A percentile compares a stretch with the other conserved stretches of the same genome.
These are phyloP conservation scores for Endotricha flammealis DNA, from an alignment of 2,888 invertebrate genomes.

Conservation along the genomic window DNA sequence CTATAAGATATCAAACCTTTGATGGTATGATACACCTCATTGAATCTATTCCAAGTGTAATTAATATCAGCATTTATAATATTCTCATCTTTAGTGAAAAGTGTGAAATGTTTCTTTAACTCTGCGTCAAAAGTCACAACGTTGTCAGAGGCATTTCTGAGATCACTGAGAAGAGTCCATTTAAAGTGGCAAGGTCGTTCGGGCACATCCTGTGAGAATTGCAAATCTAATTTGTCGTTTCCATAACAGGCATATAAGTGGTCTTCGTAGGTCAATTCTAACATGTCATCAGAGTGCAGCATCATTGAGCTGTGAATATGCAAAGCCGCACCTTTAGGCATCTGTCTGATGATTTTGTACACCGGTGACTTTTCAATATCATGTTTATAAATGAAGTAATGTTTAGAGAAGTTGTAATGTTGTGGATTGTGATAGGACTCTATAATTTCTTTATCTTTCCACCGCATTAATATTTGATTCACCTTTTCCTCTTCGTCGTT, in stretches of 20 bases:
- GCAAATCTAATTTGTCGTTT: slow-evolving; percentile 42
- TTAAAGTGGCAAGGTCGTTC: slow-evolving; percentile 44
- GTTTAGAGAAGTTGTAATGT: slow-evolving; percentile 80
- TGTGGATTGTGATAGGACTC: slow-evolving; percentile 65
- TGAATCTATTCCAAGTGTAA: slow-evolving; percentile 79
- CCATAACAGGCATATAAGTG: slow-evolving; percentile 77
- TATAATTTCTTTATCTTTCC: slow-evolving; percentile 72
- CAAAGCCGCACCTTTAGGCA: slow-evolving; percentile 87
- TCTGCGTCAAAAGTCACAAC: slow-evolving; percentile 66
- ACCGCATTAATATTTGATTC: slow-evolving; percentile 77
- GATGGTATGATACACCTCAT: slow-evolving; percentile 68
- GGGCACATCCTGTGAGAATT: slow-evolving; percentile 49
- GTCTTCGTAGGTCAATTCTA: slow-evolving; percentile 80
- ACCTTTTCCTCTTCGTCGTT: slow-evolving; percentile 65
- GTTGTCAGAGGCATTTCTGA: slow-evolving; percentile 59
- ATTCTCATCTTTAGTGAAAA: slow-evolving; percentile 63
- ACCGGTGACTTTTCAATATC: slow-evolving; percentile 81
- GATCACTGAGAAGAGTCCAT: slow-evolving; percentile 73
- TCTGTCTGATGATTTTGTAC: slow-evolving; percentile 79
- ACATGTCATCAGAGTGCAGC: slow-evolving; percentile 77
- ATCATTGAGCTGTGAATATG: slow-evolving; percentile 84
- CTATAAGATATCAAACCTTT: slow-evolving; percentile 78
- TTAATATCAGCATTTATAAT: slow-evolving; percentile 67
- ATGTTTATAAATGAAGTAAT: slow-evolving; percentile 80
- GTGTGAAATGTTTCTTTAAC: slow-evolving; percentile 72